Conservation (phyloP, 2,888 invertebrate species). For the Hartigia nigra region DNA sequence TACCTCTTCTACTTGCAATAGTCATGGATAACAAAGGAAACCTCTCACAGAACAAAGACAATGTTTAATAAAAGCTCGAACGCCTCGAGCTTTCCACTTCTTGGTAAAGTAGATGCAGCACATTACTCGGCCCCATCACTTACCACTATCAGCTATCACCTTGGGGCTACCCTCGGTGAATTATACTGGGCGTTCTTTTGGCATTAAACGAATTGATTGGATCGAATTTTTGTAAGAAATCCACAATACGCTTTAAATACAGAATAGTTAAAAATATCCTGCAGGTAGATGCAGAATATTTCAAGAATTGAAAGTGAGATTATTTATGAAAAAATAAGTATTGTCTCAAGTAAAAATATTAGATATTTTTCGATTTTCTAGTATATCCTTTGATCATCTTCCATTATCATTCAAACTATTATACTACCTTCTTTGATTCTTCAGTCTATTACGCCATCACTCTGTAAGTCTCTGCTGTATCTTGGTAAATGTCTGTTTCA, state of each 20-base stretch:
- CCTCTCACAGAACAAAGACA: constrained; percentile 36
- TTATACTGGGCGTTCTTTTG: constrained; percentile 39
- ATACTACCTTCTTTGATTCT: not conserved
- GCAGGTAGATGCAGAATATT: not conserved
- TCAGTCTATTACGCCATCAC: not conserved
- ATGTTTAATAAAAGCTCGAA: constrained; percentile 54
- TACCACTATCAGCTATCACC: constrained; percentile 52
- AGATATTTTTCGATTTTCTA: not conserved
- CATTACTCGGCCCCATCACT: constrained; percentile 63
- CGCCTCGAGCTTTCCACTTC: constrained; percentile 32
- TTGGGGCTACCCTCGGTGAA: constrained; percentile 35
- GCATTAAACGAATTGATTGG: constrained; percentile 40
- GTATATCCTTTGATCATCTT: not conserved
- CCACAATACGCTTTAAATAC: not conserved
- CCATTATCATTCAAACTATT: not conserved
- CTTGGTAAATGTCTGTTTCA: constrained; percentile 23
- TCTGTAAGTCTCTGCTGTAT: not conserved
- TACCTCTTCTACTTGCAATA: not conserved
- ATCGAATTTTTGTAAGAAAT: constrained; percentile 12
- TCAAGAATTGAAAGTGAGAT: not conserved
- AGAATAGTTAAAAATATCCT: not conserved
- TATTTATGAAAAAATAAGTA: not conserved
- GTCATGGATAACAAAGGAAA: not conserved
- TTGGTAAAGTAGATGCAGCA: constrained; percentile 61
- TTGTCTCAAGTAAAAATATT: not conserved